phyloP scores from a whole-genome alignment of 2,797 vertebrate species.

The Muscicapa striata region DNA sequence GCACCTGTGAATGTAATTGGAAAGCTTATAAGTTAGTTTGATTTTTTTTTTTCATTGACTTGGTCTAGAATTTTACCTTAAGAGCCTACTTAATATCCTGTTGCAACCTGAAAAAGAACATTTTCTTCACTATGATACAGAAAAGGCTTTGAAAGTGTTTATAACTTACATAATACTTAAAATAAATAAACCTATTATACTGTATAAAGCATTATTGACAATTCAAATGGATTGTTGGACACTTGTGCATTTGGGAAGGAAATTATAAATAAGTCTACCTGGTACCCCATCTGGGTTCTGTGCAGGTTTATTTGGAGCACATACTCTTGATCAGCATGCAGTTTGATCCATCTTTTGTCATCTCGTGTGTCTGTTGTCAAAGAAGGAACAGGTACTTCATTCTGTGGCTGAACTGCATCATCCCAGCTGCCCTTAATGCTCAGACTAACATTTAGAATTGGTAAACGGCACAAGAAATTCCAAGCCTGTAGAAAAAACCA shows the following conservation, averaged over 20 bases:
- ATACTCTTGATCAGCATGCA: conserved; percentile 95
- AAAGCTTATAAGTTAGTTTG: background rate
- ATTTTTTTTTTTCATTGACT: background rate
- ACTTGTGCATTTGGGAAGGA: conserved; percentile 46
- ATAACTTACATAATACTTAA: conserved; percentile 12
- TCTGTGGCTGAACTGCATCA: conserved; percentile 74
- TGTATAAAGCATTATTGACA: background rate
- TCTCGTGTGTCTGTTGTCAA: conserved; percentile 75
- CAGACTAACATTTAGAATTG: conserved; percentile 86
- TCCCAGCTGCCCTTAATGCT: conserved; percentile 92
- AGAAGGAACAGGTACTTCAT: conserved; percentile 79
- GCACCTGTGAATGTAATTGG: background rate
- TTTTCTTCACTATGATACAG: background rate
- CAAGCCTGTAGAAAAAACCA: conserved; percentile 81
- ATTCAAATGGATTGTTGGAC: background rate
- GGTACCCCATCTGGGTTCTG: conserved; percentile 83
- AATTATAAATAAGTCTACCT: conserved; percentile 79
- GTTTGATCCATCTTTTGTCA: conserved; percentile 84
- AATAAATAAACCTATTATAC: background rate
- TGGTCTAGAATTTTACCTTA: background rate
- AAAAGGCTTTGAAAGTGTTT: conserved; percentile 50
- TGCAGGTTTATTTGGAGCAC: conserved; percentile 91
- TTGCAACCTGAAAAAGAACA: background rate
- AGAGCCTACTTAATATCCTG: background rate
- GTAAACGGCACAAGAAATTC: conserved; percentile 90